A percentile compares a stretch with the other conserved stretches of the same genome.
Conservation (phyloP, 2,888 invertebrate genomes). For the Limnephilus auricula region DNA sequence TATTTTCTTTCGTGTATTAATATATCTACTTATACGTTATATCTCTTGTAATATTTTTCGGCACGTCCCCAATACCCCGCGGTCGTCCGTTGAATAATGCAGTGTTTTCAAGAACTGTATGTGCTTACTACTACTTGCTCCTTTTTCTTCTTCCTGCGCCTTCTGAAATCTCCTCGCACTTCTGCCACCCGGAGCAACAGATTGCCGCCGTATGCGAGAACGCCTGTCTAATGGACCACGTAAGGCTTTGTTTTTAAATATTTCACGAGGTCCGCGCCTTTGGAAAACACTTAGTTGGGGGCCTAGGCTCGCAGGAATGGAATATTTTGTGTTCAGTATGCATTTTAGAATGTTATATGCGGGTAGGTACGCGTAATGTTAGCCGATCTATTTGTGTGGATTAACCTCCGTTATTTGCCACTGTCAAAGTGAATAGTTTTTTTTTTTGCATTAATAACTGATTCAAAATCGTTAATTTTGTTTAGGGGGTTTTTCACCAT, state of each 20-base stretch:
- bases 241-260: background rate
- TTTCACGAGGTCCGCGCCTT: background rate
- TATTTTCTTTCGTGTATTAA: background rate
- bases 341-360: background rate
- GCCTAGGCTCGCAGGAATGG: background rate
- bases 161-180: background rate
- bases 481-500: too few relatives aligned
- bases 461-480: too few relatives aligned
- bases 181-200: background rate
- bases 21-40: background rate
- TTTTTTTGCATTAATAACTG: too few relatives aligned
- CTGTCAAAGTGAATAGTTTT: too few relatives aligned
- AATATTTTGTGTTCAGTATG: background rate
- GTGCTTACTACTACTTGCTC: background rate
- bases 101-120: background rate
- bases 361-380: background rate
- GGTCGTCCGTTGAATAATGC: conserved; percentile 19
- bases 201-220: background rate
- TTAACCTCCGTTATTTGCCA: too few relatives aligned
- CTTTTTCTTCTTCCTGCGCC: background rate
- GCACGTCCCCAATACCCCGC: background rate
- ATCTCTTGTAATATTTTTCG: background rate
- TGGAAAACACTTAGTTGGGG: background rate
- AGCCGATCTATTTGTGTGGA: too few relatives aligned
- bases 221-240: conserved; percentile 2